A percentile compares a stretch with the other conserved stretches of the same genome.
Evolutionary conservation across 1,140 invertebrate genomes (phyloP).

Genomic region (Araneus ventricosus): DNA sequence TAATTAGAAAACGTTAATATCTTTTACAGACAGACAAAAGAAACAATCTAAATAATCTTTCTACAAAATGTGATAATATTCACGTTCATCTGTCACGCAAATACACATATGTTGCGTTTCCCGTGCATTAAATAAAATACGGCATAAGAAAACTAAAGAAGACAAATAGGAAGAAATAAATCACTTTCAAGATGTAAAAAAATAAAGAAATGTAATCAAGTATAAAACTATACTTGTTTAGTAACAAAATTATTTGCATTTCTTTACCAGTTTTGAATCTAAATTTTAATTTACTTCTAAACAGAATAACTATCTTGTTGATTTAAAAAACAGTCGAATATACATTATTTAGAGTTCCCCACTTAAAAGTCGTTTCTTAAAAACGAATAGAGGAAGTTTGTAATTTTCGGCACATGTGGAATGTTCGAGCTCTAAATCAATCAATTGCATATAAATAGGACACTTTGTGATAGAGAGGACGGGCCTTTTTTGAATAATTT

Average conservation of each 20-base stretch:
- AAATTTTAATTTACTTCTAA: too few relatives aligned
- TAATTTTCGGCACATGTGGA: too few relatives aligned
- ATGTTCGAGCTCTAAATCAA: too few relatives aligned
- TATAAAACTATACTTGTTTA: neutral
- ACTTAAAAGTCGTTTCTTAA: too few relatives aligned
- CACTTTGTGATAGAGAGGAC: too few relatives aligned
- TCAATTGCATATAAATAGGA: too few relatives aligned
- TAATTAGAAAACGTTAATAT: constrained; percentile 9
- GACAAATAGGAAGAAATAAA: neutral
- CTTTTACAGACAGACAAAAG: neutral
- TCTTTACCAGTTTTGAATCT: neutral
- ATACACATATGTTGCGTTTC: neutral
- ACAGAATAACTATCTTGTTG: too few relatives aligned
- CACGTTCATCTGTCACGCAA: neutral
- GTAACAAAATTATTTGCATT: neutral
- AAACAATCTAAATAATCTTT: neutral
- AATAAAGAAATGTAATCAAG: neutral
- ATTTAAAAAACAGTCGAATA: too few relatives aligned
- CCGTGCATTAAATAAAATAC: neutral
- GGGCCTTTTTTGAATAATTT: too few relatives aligned
- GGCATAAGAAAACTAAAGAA: neutral
- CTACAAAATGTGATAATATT: neutral
- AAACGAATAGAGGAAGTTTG: too few relatives aligned
- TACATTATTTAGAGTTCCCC: too few relatives aligned
- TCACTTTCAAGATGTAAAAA: neutral